phyloP scores from a whole-genome alignment of 1,140 invertebrate genomes.

The Brachionus koreanus region DNA sequence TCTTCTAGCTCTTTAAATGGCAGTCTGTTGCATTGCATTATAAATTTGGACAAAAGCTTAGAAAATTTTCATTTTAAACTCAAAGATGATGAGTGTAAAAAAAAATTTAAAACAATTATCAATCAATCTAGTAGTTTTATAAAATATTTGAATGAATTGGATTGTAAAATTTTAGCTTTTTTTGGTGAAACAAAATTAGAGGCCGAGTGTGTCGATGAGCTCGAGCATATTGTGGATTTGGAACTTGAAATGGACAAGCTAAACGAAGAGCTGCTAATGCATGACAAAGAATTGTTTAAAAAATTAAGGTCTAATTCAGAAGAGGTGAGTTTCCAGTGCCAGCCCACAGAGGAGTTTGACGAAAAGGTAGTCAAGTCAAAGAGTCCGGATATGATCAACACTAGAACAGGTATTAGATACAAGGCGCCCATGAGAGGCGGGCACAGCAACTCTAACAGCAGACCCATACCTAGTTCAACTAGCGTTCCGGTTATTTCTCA shows the following conservation, averaged over 20 bases:
- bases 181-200: not conserved
- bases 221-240: not conserved
- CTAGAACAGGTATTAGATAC: constrained; percentile 17
- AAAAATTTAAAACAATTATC: not conserved
- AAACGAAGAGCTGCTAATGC: not conserved
- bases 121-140: constrained; percentile 15
- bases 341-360: not conserved
- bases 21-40: not conserved
- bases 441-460: not conserved
- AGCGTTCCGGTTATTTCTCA: not conserved
- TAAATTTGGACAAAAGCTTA: constrained; percentile 27
- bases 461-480: not conserved
- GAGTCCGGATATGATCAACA: constrained; percentile 29
- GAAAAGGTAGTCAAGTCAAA: not conserved
- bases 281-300: constrained; percentile 31
- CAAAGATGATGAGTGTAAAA: not conserved
- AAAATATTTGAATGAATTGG: constrained; percentile 32
- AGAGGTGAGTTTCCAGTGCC: not conserved
- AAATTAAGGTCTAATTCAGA: not conserved
- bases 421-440: constrained; percentile 42
- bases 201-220: not conserved
- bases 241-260: not conserved
- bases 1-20: not conserved
- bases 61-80: not conserved
- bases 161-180: not conserved